Base-by-base conservation (phyloP, 1,140 invertebrate species). In the Zaprionus lachaisei region DNA sequence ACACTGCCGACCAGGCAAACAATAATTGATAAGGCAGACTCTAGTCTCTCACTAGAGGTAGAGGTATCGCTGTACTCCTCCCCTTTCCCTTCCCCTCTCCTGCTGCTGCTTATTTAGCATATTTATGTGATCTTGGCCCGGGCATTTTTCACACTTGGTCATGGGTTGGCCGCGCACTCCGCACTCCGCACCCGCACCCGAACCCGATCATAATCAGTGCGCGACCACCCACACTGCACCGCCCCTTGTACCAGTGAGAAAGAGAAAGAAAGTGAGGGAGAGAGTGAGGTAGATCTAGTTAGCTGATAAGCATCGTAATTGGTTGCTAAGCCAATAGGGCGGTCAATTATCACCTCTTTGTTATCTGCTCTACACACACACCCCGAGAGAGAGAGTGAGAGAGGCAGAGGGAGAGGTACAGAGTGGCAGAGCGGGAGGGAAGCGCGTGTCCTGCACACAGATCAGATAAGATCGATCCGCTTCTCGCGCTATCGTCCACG, bases 321-420 rank as follows among this genome's bases (percentile, higher is more conserved):
- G 84, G 84, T 90, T 87, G 84, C 84, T 80, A 79, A 81, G 79
- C 84, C 84, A 86, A 89, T 90, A 89, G 84, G 84, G 84, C 84
- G 84, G 84, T 89, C 84, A 89, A 87, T 89, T 89, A 89, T 89
- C 84, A 89, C 85, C 84, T 89, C 79, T 60, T 72, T 84, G 85
- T 90, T 90, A 89, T 89, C 84, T 79, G 56, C 62, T 67, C 80
- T 9, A 54, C 57, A 58, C 64, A 63, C 54, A 64, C 34, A 38
- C 28, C 49, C 22, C 17, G 14, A 31, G 14, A 24, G 12, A 22
- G 14, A 51, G 15, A 12, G 44, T 11, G 4, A 28, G 14, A 17
- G 5, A 26, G 6, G 12, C 26, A 15, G 22, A 41, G 3, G 26
- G 37, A 15, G 47, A 17, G 47, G 9, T 15, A 31, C 6, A 54